Evolutionary conservation across 2,797 vertebrate genomes (phyloP).

Genomic region (Macropodus opercularis): DNA sequence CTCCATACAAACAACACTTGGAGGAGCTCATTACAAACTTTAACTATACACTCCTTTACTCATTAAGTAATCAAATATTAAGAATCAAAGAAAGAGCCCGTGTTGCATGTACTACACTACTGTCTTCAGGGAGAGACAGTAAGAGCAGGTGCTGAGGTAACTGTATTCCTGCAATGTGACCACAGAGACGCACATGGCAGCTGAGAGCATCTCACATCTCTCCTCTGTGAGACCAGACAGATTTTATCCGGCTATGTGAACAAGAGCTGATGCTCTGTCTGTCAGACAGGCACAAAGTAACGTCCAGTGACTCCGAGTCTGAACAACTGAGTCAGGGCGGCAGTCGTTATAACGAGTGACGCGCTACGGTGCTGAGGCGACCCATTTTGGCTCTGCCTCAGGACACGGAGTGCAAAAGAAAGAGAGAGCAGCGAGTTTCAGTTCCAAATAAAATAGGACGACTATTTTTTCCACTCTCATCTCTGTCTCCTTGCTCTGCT

Average conservation of each 20-base stretch:
- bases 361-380: constrained; percentile 53
- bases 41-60: no score
- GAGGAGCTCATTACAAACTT: no score
- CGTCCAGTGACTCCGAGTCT: constrained; percentile 44
- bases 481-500: constrained; percentile 56
- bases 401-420: constrained; percentile 35
- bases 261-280: constrained; percentile 11
- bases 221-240: constrained; percentile 4
- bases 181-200: constrained; percentile 7
- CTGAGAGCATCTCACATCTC: constrained; percentile 3
- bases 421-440: constrained; percentile 46
- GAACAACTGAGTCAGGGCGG: constrained; percentile 40
- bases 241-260: constrained; percentile 37
- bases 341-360: constrained; percentile 41
- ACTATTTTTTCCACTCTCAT: constrained; percentile 75
- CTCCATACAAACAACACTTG: no score
- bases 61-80: no score
- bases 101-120: neutral
- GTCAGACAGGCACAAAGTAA: constrained; percentile 7
- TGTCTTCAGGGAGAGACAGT: neutral
- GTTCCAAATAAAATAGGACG: constrained; percentile 73
- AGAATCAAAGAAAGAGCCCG: no score
- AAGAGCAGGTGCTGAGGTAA: constrained; percentile 7
- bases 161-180: constrained; percentile 8
- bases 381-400: constrained; percentile 66